phyloP scores from a whole-genome alignment of 2,113 vertebrate species.

The Rhombomys opimus region DNA sequence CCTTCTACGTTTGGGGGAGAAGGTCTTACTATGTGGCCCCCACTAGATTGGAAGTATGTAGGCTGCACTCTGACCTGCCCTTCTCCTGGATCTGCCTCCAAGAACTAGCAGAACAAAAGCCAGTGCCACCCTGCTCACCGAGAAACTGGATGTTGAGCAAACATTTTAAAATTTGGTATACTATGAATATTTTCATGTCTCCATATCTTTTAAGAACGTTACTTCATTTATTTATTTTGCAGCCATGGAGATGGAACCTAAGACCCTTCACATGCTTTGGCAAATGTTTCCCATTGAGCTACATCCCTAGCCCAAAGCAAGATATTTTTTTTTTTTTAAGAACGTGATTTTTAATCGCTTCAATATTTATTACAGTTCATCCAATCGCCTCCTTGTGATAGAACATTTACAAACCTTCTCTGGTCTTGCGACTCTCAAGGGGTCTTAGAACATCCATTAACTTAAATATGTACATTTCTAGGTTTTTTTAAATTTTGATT shows the following conservation, averaged over 20 bases:
- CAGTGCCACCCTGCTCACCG: no score
- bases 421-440: background rate
- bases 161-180: constrained; percentile 9
- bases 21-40: no score
- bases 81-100: background rate
- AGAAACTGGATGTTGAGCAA: background rate
- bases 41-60: background rate
- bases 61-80: background rate
- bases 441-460: constrained; percentile 14
- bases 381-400: constrained; percentile 5
- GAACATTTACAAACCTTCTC: constrained; percentile 1
- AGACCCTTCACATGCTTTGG: background rate
- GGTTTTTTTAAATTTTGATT: no score
- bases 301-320: background rate
- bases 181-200: background rate
- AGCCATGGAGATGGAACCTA: background rate
- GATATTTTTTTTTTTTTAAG: background rate
- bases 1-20: background rate
- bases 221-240: background rate
- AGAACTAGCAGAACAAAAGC: no score
- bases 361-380: background rate
- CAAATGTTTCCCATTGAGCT: background rate
- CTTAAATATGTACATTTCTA: background rate
- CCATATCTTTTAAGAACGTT: constrained; percentile 18
- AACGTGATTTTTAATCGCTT: constrained; percentile 28